Evolutionary conservation across 2,113 vertebrate genomes (phyloP).

Genomic region (Varanus salvator): DNA sequence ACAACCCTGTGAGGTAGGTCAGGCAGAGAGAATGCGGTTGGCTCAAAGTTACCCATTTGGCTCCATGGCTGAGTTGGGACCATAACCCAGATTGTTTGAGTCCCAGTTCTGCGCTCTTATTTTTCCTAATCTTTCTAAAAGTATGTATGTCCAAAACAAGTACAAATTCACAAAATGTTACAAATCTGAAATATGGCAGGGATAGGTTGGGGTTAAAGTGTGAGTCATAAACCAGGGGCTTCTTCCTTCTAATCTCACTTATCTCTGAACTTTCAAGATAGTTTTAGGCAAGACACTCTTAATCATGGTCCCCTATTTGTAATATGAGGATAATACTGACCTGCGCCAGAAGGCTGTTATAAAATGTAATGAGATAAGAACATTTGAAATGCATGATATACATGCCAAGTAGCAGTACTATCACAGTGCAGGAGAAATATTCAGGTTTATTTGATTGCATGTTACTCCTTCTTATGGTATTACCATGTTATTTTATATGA

Average conservation of each 20-base stretch:
- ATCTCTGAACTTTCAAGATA: neutral
- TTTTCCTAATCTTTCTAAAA: neutral
- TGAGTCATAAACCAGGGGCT: neutral
- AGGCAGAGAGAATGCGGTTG: too few species aligned
- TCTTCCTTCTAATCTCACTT: neutral
- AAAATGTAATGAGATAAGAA: neutral
- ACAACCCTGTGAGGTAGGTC: too few species aligned
- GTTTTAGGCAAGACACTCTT: neutral
- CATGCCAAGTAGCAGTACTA: neutral
- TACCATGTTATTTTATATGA: conserved; percentile 13
- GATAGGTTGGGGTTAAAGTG: neutral
- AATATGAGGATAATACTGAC: neutral
- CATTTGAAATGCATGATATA: neutral
- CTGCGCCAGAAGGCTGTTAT: neutral
- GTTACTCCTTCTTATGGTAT: neutral
- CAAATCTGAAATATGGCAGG: neutral
- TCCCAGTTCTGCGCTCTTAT: neutral
- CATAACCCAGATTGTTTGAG: too few species aligned
- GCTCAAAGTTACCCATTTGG: too few species aligned
- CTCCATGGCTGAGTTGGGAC: too few species aligned
- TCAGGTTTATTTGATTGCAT: neutral
- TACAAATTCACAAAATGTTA: neutral
- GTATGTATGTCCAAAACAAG: neutral
- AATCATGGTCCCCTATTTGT: neutral
- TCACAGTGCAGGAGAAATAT: neutral